phyloP scores from a whole-genome alignment of 1,140 invertebrate species.

The Campoletis sonorensis region DNA sequence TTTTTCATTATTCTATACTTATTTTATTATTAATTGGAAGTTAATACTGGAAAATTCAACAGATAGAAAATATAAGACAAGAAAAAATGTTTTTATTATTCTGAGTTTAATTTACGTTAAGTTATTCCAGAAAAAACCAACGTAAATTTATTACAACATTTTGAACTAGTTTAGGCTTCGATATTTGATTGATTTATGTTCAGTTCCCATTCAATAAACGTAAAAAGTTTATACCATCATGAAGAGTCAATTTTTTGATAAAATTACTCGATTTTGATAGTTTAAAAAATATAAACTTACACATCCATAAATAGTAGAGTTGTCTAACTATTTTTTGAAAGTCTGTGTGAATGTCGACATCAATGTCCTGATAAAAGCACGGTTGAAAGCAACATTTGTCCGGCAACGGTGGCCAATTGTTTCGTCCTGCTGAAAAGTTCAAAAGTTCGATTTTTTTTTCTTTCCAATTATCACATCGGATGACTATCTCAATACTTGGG shows the following conservation, averaged over 20 bases:
- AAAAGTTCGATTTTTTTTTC: slow-evolving; percentile 42
- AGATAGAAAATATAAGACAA: background rate
- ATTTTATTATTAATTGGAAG: background rate
- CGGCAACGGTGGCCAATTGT: slow-evolving; percentile 99
- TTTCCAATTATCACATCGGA: background rate
- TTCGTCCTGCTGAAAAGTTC: slow-evolving; percentile 82
- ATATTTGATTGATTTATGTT: too few species aligned
- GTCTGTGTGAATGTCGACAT: slow-evolving; percentile 98
- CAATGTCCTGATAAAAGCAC: slow-evolving; percentile 99
- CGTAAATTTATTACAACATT: too few species aligned
- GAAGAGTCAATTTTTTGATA: too few species aligned
- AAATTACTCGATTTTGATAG: too few species aligned
- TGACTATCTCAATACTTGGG: too few species aligned
- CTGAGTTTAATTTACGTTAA: too few species aligned
- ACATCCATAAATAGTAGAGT: slow-evolving; percentile 98
- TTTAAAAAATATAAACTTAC: slow-evolving; percentile 81
- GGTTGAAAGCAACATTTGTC: slow-evolving; percentile 94
- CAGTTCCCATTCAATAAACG: too few species aligned
- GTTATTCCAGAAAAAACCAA: too few species aligned
- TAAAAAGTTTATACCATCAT: too few species aligned
- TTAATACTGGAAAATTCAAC: background rate
- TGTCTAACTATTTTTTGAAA: slow-evolving; percentile 97
- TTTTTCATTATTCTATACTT: background rate
- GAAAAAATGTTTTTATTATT: background rate
- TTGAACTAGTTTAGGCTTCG: too few species aligned